Evolutionary conservation across 2,113 vertebrate genomes (phyloP).

Genomic region (Nyctibius bracteatus): DNA sequence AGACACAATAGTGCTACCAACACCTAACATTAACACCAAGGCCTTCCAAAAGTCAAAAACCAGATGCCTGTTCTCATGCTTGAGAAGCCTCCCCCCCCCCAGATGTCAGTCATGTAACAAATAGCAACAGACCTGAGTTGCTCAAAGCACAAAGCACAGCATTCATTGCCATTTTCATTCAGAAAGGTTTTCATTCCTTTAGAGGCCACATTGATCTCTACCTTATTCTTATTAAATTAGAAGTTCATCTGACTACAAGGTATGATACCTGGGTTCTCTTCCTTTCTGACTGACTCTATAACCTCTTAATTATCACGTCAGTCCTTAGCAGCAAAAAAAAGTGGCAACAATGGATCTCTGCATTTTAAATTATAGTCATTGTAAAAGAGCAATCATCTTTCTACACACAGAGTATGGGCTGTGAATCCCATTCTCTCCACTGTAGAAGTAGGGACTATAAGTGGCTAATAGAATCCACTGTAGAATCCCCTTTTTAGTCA

Average conservation of each 20-base stretch:
- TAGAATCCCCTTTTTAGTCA: not conserved
- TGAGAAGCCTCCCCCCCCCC: not conserved
- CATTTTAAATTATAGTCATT: not conserved
- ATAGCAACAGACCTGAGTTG: not conserved
- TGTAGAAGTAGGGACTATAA: not conserved
- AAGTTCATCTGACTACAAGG: not conserved
- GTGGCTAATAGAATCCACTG: not conserved
- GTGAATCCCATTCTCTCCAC: not conserved
- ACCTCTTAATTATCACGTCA: not conserved
- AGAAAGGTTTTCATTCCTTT: not conserved
- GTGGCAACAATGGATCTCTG: not conserved
- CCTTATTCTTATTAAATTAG: not conserved
- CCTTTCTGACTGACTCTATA: not conserved
- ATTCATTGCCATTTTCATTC: not conserved
- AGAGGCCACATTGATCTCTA: not conserved
- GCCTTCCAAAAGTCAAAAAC: not conserved
- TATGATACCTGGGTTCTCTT: not conserved
- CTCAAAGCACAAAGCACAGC: not conserved
- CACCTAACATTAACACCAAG: not conserved
- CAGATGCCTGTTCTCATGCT: not conserved
- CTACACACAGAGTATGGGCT: not conserved
- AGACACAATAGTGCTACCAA: not conserved
- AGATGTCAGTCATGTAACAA: not conserved
- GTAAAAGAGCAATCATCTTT: not conserved
- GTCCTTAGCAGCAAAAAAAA: not conserved